Conservation (phyloP, 2,113 vertebrate species). For the Epinephelus cyanopodus region DNA sequence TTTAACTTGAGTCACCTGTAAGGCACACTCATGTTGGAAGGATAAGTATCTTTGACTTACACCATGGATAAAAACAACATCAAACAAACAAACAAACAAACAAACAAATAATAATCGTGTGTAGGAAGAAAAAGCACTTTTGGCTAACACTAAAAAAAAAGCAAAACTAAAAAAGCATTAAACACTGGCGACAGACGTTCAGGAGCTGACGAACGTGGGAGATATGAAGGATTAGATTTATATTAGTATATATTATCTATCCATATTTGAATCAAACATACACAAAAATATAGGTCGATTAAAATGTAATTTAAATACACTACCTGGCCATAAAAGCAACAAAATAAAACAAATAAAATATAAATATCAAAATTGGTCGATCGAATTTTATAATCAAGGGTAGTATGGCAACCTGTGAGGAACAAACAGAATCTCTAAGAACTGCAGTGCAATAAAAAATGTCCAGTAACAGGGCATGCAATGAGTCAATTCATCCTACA, state of each 20-base stretch:
- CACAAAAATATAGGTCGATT: constrained; percentile 22
- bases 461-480: constrained; percentile 37
- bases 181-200: constrained; percentile 26
- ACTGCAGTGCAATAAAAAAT: constrained; percentile 25
- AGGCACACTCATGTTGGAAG: constrained; percentile 64
- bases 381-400: constrained; percentile 11
- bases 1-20: constrained; percentile 51
- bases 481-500: neutral
- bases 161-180: constrained; percentile 48
- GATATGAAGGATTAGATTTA: neutral
- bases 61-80: constrained; percentile 2
- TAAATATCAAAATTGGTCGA: neutral
- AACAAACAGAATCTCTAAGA: constrained; percentile 16
- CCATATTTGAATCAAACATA: constrained; percentile 25
- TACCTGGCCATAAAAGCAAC: constrained; percentile 8
- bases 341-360: constrained; percentile 25
- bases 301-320: constrained; percentile 27
- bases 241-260: neutral
- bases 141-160: constrained; percentile 66
- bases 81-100: too few relatives aligned
- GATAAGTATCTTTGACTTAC: constrained; percentile 21
- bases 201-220: constrained; percentile 5
- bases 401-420: constrained; percentile 54
- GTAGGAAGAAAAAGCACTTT: constrained; percentile 66
- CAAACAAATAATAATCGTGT: neutral